Percentiles rank a stretch among this genome's conserved stretches.
These are phyloP conservation scores for Hystrix cristata DNA, from an alignment of 2,113 vertebrate species.

Conservation along the genomic window DNA sequence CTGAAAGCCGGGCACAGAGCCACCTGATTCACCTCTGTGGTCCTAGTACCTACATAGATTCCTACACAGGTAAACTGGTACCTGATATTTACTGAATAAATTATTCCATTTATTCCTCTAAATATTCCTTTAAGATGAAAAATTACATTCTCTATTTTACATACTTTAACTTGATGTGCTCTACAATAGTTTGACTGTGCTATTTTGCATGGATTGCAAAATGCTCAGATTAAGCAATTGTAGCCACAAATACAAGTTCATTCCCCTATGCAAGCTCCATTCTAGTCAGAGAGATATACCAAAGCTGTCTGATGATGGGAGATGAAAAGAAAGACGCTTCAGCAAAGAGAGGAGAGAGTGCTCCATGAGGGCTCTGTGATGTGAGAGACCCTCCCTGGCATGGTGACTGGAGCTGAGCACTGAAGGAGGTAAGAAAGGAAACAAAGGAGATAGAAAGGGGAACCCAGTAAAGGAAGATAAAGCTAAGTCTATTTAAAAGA, in stretches of 20 bases:
- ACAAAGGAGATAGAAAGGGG: no score
- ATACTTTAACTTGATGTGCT: not conserved
- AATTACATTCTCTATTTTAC: not conserved
- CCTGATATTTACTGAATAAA: not conserved
- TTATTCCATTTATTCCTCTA: not conserved
- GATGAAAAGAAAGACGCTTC: no score
- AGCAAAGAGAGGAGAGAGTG: not conserved
- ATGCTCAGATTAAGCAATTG: not conserved
- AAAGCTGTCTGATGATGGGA: rapidly evolving
- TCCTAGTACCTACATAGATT: not conserved
- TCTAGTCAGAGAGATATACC: not conserved
- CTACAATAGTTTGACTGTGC: not conserved
- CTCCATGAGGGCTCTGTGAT: not conserved
- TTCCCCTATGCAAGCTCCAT: not conserved
- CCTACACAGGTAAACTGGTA: not conserved
- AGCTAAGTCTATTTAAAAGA: not conserved
- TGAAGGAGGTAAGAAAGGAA: not conserved
- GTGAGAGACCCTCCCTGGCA: not conserved
- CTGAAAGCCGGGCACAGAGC: not conserved
- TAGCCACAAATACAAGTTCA: not conserved
- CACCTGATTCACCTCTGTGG: not conserved
- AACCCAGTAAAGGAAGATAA: not conserved
- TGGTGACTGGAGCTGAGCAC: not conserved
- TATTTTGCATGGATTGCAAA: not conserved
- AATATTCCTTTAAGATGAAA: not conserved